phyloP scores from a whole-genome alignment of 2,797 vertebrate genomes.

The Delichon dasypus region DNA sequence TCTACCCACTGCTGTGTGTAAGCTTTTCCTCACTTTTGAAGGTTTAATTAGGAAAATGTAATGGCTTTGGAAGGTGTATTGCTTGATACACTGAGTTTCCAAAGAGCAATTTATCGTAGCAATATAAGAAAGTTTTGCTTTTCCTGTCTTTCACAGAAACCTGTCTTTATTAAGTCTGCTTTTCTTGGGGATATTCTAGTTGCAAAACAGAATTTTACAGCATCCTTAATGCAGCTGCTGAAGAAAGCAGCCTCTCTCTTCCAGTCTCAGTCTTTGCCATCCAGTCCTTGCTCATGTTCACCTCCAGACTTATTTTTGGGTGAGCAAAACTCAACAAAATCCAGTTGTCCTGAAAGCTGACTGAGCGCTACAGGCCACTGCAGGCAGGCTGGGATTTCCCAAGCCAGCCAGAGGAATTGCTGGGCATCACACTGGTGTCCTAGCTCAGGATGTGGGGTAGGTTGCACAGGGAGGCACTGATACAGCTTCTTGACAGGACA shows the following conservation, averaged over 20 bases:
- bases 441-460: neutral
- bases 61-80: neutral
- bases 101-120: neutral
- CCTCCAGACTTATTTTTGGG: neutral
- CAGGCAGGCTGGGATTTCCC: neutral
- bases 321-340: neutral
- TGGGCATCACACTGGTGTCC: fast-evolving
- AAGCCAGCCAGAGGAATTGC: fast-evolving
- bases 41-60: neutral
- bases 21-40: neutral
- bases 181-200: neutral
- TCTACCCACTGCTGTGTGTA: neutral
- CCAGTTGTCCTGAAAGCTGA: neutral
- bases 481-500: fast-evolving
- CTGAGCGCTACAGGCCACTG: too few relatives aligned
- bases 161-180: neutral
- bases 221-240: neutral
- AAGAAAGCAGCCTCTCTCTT: neutral
- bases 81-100: neutral
- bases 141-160: conserved; percentile 21
- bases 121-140: neutral
- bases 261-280: neutral
- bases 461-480: neutral
- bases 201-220: neutral
- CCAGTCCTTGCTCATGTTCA: neutral